A percentile compares a stretch with the other conserved stretches of the same genome.
Conservation (phyloP, 2,888 invertebrate species). For the Malthinus flaveolus region DNA sequence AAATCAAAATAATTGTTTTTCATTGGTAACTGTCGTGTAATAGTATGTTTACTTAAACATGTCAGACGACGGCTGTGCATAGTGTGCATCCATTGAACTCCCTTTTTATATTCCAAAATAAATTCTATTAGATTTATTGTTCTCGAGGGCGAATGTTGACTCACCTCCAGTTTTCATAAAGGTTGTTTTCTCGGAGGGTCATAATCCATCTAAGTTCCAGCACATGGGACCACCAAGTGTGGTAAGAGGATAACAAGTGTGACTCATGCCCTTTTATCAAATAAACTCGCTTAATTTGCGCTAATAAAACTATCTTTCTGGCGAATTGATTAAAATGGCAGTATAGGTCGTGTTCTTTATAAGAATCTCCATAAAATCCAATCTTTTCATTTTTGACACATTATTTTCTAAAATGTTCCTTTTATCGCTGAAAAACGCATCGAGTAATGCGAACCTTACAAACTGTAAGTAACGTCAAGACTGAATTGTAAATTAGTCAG, state of each 20-base stretch:
- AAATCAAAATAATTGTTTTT: not conserved
- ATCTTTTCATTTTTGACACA: too few relatives aligned
- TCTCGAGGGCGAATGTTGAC: conserved; percentile 40
- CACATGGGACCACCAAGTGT: conserved; percentile 39
- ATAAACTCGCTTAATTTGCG: conserved; percentile 20
- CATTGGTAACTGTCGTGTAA: not conserved
- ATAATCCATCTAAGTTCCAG: conserved; percentile 36
- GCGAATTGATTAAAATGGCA: not conserved
- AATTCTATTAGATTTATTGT: conserved; percentile 43
- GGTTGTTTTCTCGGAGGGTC: conserved; percentile 34
- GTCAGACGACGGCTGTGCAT: conserved; percentile 13
- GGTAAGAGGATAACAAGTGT: conserved; percentile 33
- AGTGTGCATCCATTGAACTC: conserved; percentile 8
- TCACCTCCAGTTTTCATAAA: conserved; percentile 39
- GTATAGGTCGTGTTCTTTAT: too few relatives aligned
- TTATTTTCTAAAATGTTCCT: too few relatives aligned
- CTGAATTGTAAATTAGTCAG: conserved; percentile 20
- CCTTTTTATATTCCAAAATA: conserved; percentile 32
- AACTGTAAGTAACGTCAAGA: conserved; percentile 14
- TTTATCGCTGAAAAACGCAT: not conserved
- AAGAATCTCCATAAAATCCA: too few relatives aligned
- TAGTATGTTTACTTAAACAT: conserved; percentile 17
- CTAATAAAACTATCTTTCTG: conserved; percentile 22
- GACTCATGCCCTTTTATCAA: conserved; percentile 27
- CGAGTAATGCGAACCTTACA: conserved; percentile 7